Evolutionary conservation across 2,113 vertebrate species (phyloP).

Genomic region (Callocephalon fimbriatum): DNA sequence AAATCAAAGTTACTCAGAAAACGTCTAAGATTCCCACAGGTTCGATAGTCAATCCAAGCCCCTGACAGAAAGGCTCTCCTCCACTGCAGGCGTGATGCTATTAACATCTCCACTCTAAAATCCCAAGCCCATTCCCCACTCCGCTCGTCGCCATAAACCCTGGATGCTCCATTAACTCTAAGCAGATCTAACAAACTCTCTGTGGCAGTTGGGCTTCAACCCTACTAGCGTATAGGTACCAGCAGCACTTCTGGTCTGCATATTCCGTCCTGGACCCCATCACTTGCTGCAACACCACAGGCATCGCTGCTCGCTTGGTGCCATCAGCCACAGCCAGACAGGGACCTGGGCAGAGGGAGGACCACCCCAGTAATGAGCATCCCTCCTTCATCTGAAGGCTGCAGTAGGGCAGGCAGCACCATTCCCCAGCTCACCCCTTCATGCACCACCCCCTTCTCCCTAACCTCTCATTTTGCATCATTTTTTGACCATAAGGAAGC

Average conservation of each 20-base stretch:
- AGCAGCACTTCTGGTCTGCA: neutral
- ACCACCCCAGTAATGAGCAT: fast-evolving
- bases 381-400: neutral
- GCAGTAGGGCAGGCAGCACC: neutral
- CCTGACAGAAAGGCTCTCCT: neutral
- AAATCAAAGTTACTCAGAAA: neutral
- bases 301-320: neutral
- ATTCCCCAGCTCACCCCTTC: neutral
- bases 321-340: neutral
- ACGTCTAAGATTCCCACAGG: neutral
- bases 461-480: neutral
- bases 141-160: neutral
- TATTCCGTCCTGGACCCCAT: neutral
- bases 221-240: neutral
- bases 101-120: neutral
- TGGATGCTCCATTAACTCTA: neutral
- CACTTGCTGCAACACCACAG: neutral
- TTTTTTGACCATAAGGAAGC: fast-evolving
- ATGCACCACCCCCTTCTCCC: fast-evolving
- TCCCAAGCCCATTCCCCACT: neutral
- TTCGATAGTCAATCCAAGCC: neutral
- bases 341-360: neutral
- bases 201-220: neutral
- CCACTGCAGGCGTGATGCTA: neutral
- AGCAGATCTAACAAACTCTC: neutral